Evolutionary conservation across 1,140 invertebrate genomes (phyloP).

Genomic region (Ptiloglossa arizonensis): DNA sequence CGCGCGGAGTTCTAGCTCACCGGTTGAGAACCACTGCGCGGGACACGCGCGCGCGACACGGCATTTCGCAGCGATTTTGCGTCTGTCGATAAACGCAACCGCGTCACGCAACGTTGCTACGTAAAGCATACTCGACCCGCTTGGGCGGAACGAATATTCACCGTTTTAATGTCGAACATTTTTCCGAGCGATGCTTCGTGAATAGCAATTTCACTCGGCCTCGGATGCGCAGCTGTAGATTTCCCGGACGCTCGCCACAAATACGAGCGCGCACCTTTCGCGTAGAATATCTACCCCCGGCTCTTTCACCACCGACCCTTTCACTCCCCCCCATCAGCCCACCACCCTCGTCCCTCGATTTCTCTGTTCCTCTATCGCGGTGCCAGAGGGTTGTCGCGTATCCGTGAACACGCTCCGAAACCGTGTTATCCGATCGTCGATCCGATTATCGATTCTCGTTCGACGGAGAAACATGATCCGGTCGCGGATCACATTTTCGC

Average conservation of each 20-base stretch:
- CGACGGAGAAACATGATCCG: not conserved
- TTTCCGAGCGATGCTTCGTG: not conserved
- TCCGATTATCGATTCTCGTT: slow-evolving; percentile 26
- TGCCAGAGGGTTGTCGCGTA: not conserved
- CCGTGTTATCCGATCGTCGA: slow-evolving; percentile 28
- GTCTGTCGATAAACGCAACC: not conserved
- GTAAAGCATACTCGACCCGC: not conserved
- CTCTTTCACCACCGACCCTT: too few species aligned
- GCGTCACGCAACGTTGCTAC: not conserved
- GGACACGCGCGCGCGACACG: not conserved
- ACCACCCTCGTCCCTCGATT: not conserved
- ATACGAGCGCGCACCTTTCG: not conserved
- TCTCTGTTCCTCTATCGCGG: not conserved
- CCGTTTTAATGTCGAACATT: slow-evolving; percentile 13
- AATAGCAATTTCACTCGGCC: not conserved
- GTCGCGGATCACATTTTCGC: slow-evolving; percentile 33
- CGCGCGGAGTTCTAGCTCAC: too few species aligned
- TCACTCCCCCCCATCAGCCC: not conserved
- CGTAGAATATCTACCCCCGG: not conserved
- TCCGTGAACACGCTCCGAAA: not conserved
- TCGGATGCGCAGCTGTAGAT: slow-evolving; percentile 9
- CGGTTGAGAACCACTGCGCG: too few species aligned
- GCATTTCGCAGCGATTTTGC: too few species aligned
- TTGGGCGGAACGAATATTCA: not conserved
- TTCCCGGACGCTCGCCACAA: not conserved